Evolutionary conservation across 2,797 vertebrate species (phyloP), one percentile per base, ranked within the genome.

Genomic region (Apogon hyalosoma): DNA sequence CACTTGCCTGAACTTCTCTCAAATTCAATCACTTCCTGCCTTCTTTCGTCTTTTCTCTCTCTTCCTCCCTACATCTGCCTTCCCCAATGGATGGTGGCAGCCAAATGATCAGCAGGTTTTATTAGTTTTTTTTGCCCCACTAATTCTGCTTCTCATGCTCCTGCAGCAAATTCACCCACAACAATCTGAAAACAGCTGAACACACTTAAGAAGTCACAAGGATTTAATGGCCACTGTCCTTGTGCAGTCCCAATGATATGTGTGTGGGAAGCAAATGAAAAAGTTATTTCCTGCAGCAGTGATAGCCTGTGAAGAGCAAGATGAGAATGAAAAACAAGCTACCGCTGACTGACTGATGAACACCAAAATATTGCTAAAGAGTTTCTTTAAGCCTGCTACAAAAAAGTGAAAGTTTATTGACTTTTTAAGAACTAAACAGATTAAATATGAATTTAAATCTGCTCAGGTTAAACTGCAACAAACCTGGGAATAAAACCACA

Each of bases 401-500:
- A 59, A 76, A 76, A 61, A 61, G 4, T 58, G 39, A 4, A 68
- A 28, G 40, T 73, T 65, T 63, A 78, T 73, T 69, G 55, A 66
- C 64, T 70, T 66, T 58, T 14, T 83, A 82, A 84, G 84, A 69
- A 73, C 56, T 48, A 57, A 80, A 77, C 51, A 83, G 43, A 82
- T 84, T 77, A 78, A 85, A 86, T 73, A 73, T 62, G 55, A 80
- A 86, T 80, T 75, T 58, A 79, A 71, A 82, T 75, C 38, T 74
- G 60, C 58, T 64, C 50, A 67, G 83, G 73, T 86, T 84, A 80
- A 87, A 90, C 66, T 77, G 66, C 69, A 54, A 79, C 60, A 61
- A 66, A 51, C 77, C 68, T 60, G 56, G 65, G 69, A 79, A 63
- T 64, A 76, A 86, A 72, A 83, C 56, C 70, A 69, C 33, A 73